These are phyloP conservation scores for Antidorcas marsupialis DNA, from an alignment of 2,113 vertebrate species.

Conservation along the genomic window DNA sequence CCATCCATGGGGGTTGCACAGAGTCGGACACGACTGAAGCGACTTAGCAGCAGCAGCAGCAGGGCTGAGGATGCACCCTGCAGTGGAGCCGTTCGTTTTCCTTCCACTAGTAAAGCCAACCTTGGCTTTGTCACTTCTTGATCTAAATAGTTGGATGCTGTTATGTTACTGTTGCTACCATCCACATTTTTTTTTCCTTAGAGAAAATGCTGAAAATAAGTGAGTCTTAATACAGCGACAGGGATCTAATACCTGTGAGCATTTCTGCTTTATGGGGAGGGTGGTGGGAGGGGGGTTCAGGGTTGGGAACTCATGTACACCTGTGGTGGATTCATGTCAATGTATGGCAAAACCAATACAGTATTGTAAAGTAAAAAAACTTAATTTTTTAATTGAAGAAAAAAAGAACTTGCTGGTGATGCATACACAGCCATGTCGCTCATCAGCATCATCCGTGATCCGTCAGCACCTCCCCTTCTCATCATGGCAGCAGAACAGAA, in stretches of 20 bases:
- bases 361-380: too few species aligned
- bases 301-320: too few species aligned
- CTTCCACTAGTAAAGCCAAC: not conserved
- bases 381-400: too few species aligned
- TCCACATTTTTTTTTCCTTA: not conserved
- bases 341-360: too few species aligned
- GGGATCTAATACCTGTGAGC: not conserved
- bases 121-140: not conserved
- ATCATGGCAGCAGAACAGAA: not conserved
- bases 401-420: not conserved
- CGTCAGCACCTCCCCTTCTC: not conserved
- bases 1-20: too few species aligned
- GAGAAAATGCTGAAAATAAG: not conserved
- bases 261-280: not conserved
- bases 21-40: too few species aligned
- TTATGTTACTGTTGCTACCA: not conserved
- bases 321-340: too few species aligned
- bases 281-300: too few species aligned
- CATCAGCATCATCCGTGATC: not conserved
- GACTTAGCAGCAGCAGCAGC: too few species aligned
- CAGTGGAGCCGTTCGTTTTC: not conserved
- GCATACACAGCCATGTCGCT: fast-evolving
- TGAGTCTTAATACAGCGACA: not conserved
- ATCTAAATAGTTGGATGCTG: not conserved
- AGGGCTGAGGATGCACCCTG: not conserved